These are phyloP conservation scores for Hormiphora californensis DNA, from an alignment of 37 sponge, comb jelly and placozoan species.

Conservation along the genomic window DNA sequence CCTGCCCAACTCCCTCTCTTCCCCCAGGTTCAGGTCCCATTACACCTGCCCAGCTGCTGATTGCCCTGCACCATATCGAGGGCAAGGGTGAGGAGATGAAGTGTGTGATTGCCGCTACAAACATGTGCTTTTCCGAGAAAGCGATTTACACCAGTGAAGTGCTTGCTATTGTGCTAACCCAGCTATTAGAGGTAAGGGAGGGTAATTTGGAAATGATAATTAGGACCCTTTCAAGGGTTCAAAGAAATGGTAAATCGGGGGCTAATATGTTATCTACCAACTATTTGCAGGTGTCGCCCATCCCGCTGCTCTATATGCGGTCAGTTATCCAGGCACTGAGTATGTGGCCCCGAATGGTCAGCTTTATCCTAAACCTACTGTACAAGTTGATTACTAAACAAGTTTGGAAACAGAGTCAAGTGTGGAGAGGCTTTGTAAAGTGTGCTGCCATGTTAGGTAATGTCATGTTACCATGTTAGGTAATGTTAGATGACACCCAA, in stretches of 20 bases:
- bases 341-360: constrained; percentile 67
- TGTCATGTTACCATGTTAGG: too few relatives aligned
- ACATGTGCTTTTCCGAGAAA: constrained; percentile 81
- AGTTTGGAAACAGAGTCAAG: constrained; percentile 89
- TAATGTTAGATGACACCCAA: too few relatives aligned
- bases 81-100: constrained; percentile 88
- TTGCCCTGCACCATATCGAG: constrained; percentile 92
- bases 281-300: constrained; percentile 61
- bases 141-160: constrained; percentile 84
- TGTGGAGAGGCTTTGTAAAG: constrained; percentile 98
- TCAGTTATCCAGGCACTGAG: constrained; percentile 89
- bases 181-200: constrained; percentile 68
- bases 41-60: constrained; percentile 79
- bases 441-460: constrained; percentile 69
- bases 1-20: constrained; percentile 4
- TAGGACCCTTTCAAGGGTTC: too few relatives aligned
- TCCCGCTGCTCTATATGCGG: constrained; percentile 94
- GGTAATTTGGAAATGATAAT: not conserved
- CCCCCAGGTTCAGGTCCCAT: constrained; percentile 64
- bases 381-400: constrained; percentile 77
- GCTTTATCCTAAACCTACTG: constrained; percentile 85
- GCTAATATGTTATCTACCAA: too few relatives aligned
- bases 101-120: constrained; percentile 81
- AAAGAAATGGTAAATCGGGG: too few relatives aligned
- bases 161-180: constrained; percentile 80